phyloP scores from a whole-genome alignment of 2,113 vertebrate genomes.

The Taxidea taxus region DNA sequence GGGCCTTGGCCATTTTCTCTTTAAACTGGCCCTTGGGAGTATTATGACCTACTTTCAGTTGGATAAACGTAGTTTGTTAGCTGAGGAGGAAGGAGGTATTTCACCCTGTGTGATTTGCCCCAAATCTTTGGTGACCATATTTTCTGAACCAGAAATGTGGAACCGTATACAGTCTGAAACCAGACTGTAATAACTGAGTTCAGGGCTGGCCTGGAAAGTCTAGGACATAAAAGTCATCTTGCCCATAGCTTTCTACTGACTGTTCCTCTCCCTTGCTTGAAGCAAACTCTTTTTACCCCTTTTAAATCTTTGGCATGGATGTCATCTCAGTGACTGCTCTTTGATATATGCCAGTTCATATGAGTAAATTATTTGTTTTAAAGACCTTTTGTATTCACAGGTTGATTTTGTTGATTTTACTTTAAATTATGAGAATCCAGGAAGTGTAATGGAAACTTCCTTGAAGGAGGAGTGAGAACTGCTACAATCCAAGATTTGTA shows the following conservation, averaged over 20 bases:
- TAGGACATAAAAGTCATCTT: not conserved
- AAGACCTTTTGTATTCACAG: not conserved
- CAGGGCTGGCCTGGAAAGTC: not conserved
- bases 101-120: not conserved
- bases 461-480: not conserved
- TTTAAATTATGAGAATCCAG: not conserved
- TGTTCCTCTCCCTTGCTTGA: not conserved
- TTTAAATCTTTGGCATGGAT: not conserved
- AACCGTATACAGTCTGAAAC: not conserved
- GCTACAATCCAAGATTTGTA: not conserved
- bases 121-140: not conserved
- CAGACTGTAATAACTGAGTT: not conserved
- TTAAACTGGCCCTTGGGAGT: not conserved
- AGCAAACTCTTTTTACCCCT: not conserved
- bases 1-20: not conserved
- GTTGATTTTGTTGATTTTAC: conserved; percentile 12
- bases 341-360: not conserved
- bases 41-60: not conserved
- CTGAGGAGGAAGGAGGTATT: not conserved
- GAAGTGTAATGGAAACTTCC: not conserved
- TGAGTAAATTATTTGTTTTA: conserved; percentile 23
- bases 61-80: not conserved
- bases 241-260: not conserved
- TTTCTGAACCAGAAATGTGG: conserved; percentile 26
- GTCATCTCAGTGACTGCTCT: not conserved